Percentiles rank a stretch among this genome's conserved stretches.
These are phyloP conservation scores for Colaptes auratus DNA, from an alignment of 2,113 vertebrate species.

Conservation along the genomic window DNA sequence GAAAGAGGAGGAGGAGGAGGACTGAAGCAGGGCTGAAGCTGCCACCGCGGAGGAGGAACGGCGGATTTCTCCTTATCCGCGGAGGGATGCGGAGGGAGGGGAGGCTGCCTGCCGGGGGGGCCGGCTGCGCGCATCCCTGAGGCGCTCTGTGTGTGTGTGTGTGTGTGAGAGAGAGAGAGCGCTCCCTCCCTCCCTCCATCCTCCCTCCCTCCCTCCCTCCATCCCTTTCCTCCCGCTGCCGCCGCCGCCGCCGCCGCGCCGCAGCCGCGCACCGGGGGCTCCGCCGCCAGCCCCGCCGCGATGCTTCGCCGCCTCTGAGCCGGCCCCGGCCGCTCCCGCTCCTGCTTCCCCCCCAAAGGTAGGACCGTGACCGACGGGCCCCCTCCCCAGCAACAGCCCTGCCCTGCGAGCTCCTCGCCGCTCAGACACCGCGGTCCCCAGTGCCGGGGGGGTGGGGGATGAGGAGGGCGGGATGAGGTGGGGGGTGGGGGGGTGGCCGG, in stretches of 20 bases:
- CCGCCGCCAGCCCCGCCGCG: conserved; percentile 41
- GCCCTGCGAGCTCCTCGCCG: neutral
- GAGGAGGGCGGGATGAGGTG: neutral
- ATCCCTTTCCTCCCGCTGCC: neutral
- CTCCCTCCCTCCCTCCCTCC: neutral
- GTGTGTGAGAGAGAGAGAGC: conserved; percentile 21
- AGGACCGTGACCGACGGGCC: neutral
- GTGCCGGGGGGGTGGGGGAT: neutral
- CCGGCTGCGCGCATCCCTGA: conserved; percentile 49
- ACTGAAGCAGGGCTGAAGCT: neutral
- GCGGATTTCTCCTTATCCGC: neutral
- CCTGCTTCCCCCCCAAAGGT: neutral
- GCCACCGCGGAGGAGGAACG: neutral
- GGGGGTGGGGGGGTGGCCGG: neutral
- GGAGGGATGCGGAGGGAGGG: conserved; percentile 38
- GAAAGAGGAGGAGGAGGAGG: neutral
- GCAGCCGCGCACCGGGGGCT: conserved; percentile 11
- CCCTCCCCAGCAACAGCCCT: neutral
- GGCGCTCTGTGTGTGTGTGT: neutral
- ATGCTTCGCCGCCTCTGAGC: neutral
- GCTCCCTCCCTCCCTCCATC: neutral
- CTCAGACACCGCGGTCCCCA: neutral
- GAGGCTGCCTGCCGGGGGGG: conserved; percentile 10
- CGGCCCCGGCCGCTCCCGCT: neutral
- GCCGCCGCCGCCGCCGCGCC: conserved; percentile 42